Percentiles rank a stretch among this genome's conserved stretches.
Conservation (phyloP, 2,113 vertebrate genomes). For the Scophthalmus maximus region DNA sequence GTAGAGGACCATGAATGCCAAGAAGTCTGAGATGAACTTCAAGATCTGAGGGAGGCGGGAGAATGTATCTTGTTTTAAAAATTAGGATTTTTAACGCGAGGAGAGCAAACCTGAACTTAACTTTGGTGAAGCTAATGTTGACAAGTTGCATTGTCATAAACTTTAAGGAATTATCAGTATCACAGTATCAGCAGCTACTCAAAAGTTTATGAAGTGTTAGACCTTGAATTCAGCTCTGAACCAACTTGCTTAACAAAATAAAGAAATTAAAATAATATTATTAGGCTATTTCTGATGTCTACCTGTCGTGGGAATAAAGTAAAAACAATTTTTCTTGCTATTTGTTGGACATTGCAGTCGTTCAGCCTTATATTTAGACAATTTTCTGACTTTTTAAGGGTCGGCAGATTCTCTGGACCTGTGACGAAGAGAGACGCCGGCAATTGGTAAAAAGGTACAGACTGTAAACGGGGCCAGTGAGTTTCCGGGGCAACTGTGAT, state of each 20-base stretch:
- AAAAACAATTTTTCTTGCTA: no score
- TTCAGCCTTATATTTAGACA: no score
- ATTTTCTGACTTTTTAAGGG: no score
- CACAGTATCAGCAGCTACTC: neutral
- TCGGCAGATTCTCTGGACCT: no score
- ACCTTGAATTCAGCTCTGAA: neutral
- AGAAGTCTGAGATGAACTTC: conserved; percentile 97
- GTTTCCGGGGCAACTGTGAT: neutral
- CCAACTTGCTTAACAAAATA: neutral
- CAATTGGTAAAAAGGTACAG: neutral
- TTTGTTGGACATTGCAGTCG: no score
- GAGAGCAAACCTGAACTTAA: neutral
- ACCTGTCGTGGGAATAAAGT: no score
- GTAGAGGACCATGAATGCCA: conserved; percentile 98
- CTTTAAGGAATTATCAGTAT: neutral
- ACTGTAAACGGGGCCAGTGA: neutral
- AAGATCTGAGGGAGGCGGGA: conserved; percentile 84
- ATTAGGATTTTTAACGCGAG: neutral
- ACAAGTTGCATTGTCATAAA: neutral
- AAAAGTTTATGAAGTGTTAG: neutral
- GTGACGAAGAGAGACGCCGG: no score
- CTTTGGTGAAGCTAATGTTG: no score
- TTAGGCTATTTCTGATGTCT: neutral
- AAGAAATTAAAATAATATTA: no score
- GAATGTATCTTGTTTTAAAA: neutral